Base-by-base conservation (phyloP, 2,888 invertebrate species). In the Hybos culiciformis region DNA sequence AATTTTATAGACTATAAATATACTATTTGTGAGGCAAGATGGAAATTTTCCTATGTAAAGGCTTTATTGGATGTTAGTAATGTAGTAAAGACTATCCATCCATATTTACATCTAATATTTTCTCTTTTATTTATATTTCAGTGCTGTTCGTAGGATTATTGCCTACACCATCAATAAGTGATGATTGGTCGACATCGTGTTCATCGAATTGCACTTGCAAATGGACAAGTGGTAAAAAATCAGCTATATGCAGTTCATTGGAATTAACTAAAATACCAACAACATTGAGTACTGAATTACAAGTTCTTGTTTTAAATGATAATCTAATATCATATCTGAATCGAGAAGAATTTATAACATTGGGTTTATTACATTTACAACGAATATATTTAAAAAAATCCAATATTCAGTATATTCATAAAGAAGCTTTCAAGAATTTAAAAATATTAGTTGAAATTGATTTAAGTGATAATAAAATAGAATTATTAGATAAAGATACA, bases 151-250 rank as follows among this genome's bases (percentile, higher is more conserved):
- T 36, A 36, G 21, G 19, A 8, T 20, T 36, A 7, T 36, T 62
- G 41, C 52, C 58, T 47, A 52, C 54, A 46, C 72, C 71, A 53
- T 66, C 70, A 47, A 71, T 72, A 48, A 72, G 75, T 54, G 77
- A 79, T 47, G 88, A 88, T 67, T 88, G 87, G 87, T 84, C 85
- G 41, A 59, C 58, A 43, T 86, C 85, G 66, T 90, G 88, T 67
- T 84, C 87, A 56, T 74, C 78, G 51, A 79, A 83, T 55, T 91
- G 91, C 65, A 78, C 79, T 57, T 91, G 91, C 73, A 90, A 87
- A 70, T 92, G 91, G 91, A 82, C 83, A 34, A 83, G 83, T 48
- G 90, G 90, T 48, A 91, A 91, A 68, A 87, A 86, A 64, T 86
- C 86, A 34, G 91, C 88, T 43, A 74, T 83, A 46, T 92, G 91